Evolutionary conservation across 1,140 invertebrate species (phyloP).

Genomic region (Amphibalanus amphitrite): DNA sequence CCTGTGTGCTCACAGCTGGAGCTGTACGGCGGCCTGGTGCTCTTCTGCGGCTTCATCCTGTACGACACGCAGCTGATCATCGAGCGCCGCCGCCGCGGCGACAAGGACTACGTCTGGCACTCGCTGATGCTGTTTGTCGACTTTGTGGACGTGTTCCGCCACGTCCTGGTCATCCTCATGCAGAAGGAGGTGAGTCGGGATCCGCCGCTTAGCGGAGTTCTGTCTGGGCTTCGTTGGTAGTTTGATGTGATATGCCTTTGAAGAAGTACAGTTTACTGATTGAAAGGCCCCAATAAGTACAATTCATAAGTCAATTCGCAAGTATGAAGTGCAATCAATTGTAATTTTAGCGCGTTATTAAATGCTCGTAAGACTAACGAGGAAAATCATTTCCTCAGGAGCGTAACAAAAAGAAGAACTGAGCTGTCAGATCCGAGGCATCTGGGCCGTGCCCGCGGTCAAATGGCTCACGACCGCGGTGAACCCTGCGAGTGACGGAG

Average conservation of each 20-base stretch:
- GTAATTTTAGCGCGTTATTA: too few relatives aligned
- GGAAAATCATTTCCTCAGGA: background rate
- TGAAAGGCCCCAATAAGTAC: too few relatives aligned
- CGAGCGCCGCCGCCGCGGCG: slow-evolving; percentile 73
- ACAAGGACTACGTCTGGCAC: slow-evolving; percentile 80
- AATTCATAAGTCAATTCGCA: too few relatives aligned
- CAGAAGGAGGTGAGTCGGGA: slow-evolving; percentile 41
- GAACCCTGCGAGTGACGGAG: too few relatives aligned
- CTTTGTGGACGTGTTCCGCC: slow-evolving; percentile 75
- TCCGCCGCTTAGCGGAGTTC: background rate
- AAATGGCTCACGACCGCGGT: too few relatives aligned
- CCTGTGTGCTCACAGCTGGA: slow-evolving; percentile 37
- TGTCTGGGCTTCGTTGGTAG: too few relatives aligned
- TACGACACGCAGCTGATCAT: slow-evolving; percentile 93
- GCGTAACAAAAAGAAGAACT: background rate
- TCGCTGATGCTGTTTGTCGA: slow-evolving; percentile 82
- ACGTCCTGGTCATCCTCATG: slow-evolving; percentile 68
- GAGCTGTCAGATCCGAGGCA: background rate
- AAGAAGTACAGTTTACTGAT: background rate
- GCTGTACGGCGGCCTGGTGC: slow-evolving; percentile 64
- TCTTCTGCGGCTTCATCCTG: slow-evolving; percentile 87
- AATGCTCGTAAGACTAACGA: background rate
- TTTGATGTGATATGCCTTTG: background rate
- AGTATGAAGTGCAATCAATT: too few relatives aligned
- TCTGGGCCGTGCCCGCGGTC: too few relatives aligned